Evolutionary conservation across 2,113 vertebrate species (phyloP).

Genomic region (Brevimyrus niger): DNA sequence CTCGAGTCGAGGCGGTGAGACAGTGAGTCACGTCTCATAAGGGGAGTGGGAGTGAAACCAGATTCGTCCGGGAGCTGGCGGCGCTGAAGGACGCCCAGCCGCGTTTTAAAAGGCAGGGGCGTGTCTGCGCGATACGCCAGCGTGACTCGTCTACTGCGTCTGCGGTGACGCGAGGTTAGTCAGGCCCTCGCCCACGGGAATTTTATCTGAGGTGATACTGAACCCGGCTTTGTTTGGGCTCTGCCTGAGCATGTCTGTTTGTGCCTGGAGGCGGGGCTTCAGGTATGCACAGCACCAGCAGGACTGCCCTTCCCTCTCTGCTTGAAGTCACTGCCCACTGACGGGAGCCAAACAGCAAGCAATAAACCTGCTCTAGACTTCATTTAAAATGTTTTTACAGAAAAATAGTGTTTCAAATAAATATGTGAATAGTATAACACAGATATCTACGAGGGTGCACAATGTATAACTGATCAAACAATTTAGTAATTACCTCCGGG

Average conservation of each 20-base stretch:
- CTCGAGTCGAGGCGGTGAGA: not conserved
- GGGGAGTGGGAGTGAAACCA: not conserved
- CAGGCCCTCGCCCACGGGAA: not conserved
- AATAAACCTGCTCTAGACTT: not conserved
- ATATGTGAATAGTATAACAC: not conserved
- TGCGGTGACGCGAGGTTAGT: not conserved
- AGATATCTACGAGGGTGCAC: not conserved
- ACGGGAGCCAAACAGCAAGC: not conserved
- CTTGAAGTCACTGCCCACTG: not conserved
- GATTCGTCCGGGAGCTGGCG: not conserved
- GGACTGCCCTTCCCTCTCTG: not conserved
- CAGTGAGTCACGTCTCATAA: not conserved
- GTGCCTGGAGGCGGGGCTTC: not conserved
- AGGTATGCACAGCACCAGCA: not conserved
- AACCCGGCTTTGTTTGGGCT: not conserved
- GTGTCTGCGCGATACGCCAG: not conserved
- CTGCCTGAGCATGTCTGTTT: not conserved
- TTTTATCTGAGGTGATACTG: not conserved
- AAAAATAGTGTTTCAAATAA: not conserved
- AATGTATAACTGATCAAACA: not conserved
- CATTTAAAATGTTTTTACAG: not conserved
- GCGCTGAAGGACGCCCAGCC: not conserved
- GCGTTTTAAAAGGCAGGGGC: not conserved
- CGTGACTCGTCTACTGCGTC: not conserved
- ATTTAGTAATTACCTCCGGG: not conserved